These are phyloP conservation scores for Nansenia antarctica DNA, from an alignment of 2,113 vertebrate genomes.

Conservation along the genomic window DNA sequence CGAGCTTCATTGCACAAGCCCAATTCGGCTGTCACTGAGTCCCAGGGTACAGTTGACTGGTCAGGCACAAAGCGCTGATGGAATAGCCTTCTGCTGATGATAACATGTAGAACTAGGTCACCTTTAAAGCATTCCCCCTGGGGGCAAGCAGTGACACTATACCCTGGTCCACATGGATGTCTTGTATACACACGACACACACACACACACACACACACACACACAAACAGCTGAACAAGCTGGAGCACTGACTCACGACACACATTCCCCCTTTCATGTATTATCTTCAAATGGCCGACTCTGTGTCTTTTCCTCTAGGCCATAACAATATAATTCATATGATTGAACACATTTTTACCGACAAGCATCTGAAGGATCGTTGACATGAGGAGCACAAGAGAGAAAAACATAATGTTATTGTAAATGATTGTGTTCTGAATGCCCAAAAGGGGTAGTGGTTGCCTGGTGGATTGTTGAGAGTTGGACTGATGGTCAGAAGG, in stretches of 20 bases:
- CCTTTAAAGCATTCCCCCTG: constrained; percentile 63
- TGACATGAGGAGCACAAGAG: not conserved
- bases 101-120: constrained; percentile 73
- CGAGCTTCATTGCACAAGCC: constrained; percentile 69
- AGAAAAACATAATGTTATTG: not conserved
- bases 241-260: not conserved
- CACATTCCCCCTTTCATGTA: not conserved
- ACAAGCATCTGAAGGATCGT: not conserved
- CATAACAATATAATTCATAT: not conserved
- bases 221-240: not conserved
- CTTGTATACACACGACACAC: not conserved
- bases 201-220: constrained; percentile 14
- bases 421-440: too few relatives aligned
- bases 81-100: constrained; percentile 66
- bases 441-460: too few relatives aligned
- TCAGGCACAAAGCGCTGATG: constrained; percentile 70
- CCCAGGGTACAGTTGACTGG: constrained; percentile 68
- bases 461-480: too few relatives aligned
- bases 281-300: not conserved
- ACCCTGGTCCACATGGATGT: constrained; percentile 18
- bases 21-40: constrained; percentile 60
- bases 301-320: not conserved
- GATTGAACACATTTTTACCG: not conserved
- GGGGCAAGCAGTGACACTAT: constrained; percentile 48
- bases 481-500: too few relatives aligned